Evolutionary conservation across 2,113 vertebrate genomes (phyloP).

Genomic region (Thunnus maccoyii): DNA sequence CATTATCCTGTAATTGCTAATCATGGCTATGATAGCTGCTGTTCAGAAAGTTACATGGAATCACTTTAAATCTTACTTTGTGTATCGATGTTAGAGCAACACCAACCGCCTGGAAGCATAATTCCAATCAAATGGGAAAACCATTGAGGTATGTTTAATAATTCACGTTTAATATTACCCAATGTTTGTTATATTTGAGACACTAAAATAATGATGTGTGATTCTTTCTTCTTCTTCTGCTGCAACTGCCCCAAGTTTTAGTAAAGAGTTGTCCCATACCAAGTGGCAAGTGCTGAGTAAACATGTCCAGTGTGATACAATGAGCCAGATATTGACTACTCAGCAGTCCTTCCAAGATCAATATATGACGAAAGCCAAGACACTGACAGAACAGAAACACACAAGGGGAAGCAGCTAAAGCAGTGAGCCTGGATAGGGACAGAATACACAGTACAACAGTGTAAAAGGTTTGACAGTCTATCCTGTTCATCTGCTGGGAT

Average conservation of each 20-base stretch:
- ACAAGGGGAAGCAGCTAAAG: constrained; percentile 57
- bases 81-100: too few relatives aligned
- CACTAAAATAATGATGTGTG: background rate
- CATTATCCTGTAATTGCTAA: too few relatives aligned
- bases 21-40: too few relatives aligned
- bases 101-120: too few relatives aligned
- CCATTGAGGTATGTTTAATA: too few relatives aligned
- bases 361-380: constrained; percentile 62
- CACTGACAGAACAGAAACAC: constrained; percentile 47
- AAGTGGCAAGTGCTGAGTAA: constrained; percentile 20
- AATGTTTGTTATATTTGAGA: background rate
- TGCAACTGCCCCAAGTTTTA: background rate
- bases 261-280: background rate
- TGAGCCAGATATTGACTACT: constrained; percentile 57
- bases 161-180: too few relatives aligned
- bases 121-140: too few relatives aligned
- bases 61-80: too few relatives aligned
- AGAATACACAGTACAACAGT: constrained; percentile 19
- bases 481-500: constrained; percentile 27
- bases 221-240: background rate
- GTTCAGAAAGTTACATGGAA: too few relatives aligned
- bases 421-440: constrained; percentile 46
- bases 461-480: background rate
- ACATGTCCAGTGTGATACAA: constrained; percentile 57
- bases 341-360: constrained; percentile 36